Evolutionary conservation across 2,888 invertebrate species (phyloP), one percentile per base, ranked within the genome.

Genomic region (Pterobdella sp.): DNA sequence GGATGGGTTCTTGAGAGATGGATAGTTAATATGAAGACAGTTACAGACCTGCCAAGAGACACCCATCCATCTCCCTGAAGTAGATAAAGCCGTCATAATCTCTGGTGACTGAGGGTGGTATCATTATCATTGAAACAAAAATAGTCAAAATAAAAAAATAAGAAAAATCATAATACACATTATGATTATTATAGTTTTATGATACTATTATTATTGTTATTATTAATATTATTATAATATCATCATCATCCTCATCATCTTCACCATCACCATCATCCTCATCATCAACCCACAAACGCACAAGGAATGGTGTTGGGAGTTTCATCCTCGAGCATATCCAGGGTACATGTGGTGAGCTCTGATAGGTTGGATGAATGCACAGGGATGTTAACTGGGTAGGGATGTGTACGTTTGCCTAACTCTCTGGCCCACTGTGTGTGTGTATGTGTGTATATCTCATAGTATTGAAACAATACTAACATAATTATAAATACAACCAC

Each of bases 361-460:
- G 94, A 93, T 85, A 95, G 94, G 82, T 94, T 93, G 76, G 93
- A 93, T 90, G 94, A 90, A 84, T 94, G 90, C 14, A 95, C 85
- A 0, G 95, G 95, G 42, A 90, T 88, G 84, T 92, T 92, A 0
- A 96, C 92, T 3, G 63, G 63, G 80, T 88, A 88, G 1, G 94
- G 94, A 74, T 89, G 88, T 34, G 93, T 90, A 76, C 91, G 84
- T 81, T 91, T 90, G 7, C 94, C 95, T 66, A 95, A 89, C 83
- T 90, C 89, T 77, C 94, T 87, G 0, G 94, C 92, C 94, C 94
- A 95, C 85, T 85, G 78, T 29, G 76, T 78, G 56, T 42, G 4
- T 56, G 3, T 1, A 37, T 7, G 26, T 10, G n/a, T 67, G 34
- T 34, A 67, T 42, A 18, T 42, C 42, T 14, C 42, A 18, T 42